These are phyloP conservation scores for Acrocyrtus sp. DNA, from an alignment of 2,888 invertebrate genomes.

Conservation along the genomic window DNA sequence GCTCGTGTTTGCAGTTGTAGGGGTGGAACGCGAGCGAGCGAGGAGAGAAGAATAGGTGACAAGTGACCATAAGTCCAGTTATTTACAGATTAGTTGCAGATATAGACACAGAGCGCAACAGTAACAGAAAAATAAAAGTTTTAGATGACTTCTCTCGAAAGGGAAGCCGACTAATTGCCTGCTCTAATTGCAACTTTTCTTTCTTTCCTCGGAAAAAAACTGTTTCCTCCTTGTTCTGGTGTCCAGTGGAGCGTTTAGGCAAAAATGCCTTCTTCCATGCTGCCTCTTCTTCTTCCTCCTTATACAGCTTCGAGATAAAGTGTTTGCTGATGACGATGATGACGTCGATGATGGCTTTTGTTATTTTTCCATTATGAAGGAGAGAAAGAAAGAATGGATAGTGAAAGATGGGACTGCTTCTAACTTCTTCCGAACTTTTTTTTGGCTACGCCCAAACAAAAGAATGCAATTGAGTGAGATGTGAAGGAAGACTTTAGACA, in stretches of 20 bases:
- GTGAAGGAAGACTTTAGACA: slow-evolving; percentile 6
- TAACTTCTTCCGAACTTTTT: slow-evolving; percentile 4
- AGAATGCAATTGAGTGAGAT: slow-evolving; percentile 28
- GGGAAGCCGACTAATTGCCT: slow-evolving; percentile 44
- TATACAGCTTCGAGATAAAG: too few relatives aligned
- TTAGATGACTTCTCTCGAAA: slow-evolving; percentile 14
- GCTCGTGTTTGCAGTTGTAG: too few relatives aligned
- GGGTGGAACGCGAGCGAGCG: slow-evolving; percentile 36
- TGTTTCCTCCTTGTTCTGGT: slow-evolving; percentile 15
- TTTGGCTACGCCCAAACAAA: slow-evolving; percentile 27
- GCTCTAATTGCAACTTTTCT: slow-evolving; percentile 46
- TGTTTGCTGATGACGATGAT: neutral
- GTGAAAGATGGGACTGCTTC: too few relatives aligned
- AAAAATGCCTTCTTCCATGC: slow-evolving; percentile 2
- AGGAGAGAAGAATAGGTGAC: slow-evolving; percentile 40
- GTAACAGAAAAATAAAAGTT: slow-evolving; percentile 23
- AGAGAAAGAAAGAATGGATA: neutral
- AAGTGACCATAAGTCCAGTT: slow-evolving; percentile 51
- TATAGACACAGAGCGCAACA: slow-evolving; percentile 1
- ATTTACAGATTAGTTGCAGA: slow-evolving; percentile 47
- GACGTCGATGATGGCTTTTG: neutral
- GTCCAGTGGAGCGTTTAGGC: slow-evolving; percentile 32
- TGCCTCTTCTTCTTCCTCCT: too few relatives aligned
- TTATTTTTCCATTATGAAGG: neutral
- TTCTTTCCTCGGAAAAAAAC: slow-evolving; percentile 27